Base-by-base conservation (phyloP, 2,888 invertebrate species). In the Torymus aiolomorphi region DNA sequence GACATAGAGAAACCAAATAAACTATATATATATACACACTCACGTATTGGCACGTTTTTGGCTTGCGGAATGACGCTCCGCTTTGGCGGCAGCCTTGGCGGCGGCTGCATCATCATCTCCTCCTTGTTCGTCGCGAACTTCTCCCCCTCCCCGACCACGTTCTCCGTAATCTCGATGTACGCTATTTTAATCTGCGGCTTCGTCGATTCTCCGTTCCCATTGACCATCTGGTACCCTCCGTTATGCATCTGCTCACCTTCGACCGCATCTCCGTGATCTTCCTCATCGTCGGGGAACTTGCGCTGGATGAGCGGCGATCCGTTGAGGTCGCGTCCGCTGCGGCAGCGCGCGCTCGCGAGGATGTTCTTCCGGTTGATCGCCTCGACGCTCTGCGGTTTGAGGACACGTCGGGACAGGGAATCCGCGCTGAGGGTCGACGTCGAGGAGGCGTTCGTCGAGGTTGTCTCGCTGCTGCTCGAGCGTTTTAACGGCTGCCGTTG, bases 301-400 rank as follows among this genome's bases (percentile, higher is more conserved):
- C 95, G 92, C 91, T 95, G 94, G 86, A 95, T 93, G 83, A 95
- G 92, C 65, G 95, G 94, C 62, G 95, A 95, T 69, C 95, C 94
- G 85, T 95, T 95, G 76, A 94, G 92, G 89, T 95, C 95, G 84
- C 94, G 93, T 10, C 96, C 97, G 88, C 96, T 96, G 86, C 96
- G 93, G 88, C 95, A 96, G 90, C 96, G 95, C 0, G 97, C 96
- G 67, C 96, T 96, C 24, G 96, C 96, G 72, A 97, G 91, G 83
- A 97, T 96, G 88, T 96, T 97, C 90, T 96, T 95, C 73, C 97
- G 93, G 89, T 96, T 97, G 82, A 96, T 94, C 1, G 96, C 96
- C 89, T 96, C 96, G 61, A 96, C 95, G 86, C 95, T 96, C 84
- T 94, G 94, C 0, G 94, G 93, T 90, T 96, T 97, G 72, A 96